Evolutionary conservation across 2,888 invertebrate species (phyloP).

Genomic region (Craniophora ligustri): DNA sequence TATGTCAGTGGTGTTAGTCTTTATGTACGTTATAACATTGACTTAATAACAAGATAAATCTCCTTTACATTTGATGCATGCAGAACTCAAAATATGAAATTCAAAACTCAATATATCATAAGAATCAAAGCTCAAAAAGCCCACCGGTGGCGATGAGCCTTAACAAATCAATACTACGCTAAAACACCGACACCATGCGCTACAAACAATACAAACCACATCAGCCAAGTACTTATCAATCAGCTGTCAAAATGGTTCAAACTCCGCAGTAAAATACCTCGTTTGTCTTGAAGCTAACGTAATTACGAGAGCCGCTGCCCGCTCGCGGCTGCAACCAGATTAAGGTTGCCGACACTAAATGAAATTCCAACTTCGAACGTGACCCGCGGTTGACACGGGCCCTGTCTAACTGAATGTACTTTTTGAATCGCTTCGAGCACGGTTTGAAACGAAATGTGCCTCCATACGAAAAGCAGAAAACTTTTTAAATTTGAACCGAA

Average conservation of each 20-base stretch:
- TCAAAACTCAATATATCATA: too few relatives aligned
- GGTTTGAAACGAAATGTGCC: not conserved
- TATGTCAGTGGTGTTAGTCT: too few relatives aligned
- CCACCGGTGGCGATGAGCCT: not conserved
- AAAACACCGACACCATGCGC: not conserved
- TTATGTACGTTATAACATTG: not conserved
- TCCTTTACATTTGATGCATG: too few relatives aligned
- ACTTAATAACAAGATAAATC: too few relatives aligned
- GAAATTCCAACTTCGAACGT: conserved; percentile 63
- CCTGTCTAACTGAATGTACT: conserved; percentile 16
- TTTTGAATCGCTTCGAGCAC: conserved; percentile 20
- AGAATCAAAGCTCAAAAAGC: not conserved
- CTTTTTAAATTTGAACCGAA: not conserved
- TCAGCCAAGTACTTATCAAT: conserved; percentile 38
- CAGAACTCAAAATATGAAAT: too few relatives aligned
- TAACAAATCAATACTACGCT: not conserved
- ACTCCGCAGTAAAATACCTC: conserved; percentile 41
- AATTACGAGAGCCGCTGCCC: conserved; percentile 38
- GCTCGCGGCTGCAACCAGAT: conserved; percentile 53
- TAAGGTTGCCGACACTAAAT: conserved; percentile 66
- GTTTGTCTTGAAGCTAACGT: conserved; percentile 53
- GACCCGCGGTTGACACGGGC: conserved; percentile 49
- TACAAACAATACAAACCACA: conserved; percentile 18
- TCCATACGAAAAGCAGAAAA: not conserved
- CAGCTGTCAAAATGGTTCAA: conserved; percentile 51